Conservation (phyloP, 2,797 vertebrate genomes). For the Ctenochaetus hawaiiensis region DNA sequence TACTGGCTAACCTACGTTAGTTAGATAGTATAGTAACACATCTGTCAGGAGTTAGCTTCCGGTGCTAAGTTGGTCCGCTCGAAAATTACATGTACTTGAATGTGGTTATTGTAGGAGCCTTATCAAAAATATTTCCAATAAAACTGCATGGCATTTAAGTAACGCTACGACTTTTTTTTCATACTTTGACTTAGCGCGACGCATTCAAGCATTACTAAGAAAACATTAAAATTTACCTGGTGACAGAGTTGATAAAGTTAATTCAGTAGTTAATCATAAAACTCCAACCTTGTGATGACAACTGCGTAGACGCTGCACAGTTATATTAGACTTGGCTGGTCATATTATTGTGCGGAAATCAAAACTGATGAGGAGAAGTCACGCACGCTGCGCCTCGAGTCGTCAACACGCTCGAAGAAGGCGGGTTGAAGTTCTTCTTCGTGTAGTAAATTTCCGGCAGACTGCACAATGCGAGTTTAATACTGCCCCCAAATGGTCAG, state of each 20-base stretch:
- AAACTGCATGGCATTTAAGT: neutral
- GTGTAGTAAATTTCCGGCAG: too few species aligned
- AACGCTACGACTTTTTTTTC: neutral
- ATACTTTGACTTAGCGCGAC: constrained; percentile 4
- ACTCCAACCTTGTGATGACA: constrained; percentile 7
- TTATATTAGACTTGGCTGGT: fast-evolving
- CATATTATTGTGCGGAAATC: too few species aligned
- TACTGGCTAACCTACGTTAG: constrained; percentile 22
- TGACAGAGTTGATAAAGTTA: fast-evolving
- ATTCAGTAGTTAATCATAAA: fast-evolving
- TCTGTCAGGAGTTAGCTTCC: neutral
- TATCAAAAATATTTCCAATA: neutral
- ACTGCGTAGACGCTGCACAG: neutral
- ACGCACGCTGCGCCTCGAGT: too few species aligned
- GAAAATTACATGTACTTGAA: fast-evolving
- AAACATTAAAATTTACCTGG: fast-evolving
- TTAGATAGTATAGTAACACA: neutral
- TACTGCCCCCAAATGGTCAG: too few species aligned
- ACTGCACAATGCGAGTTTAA: too few species aligned
- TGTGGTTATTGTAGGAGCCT: fast-evolving
- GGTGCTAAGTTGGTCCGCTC: neutral
- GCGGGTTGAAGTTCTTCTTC: too few species aligned
- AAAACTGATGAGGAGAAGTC: too few species aligned
- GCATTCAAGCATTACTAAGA: fast-evolving
- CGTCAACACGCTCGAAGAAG: too few species aligned